These are phyloP conservation scores for Ovis canadensis DNA, from an alignment of 2,113 vertebrate genomes.

Conservation along the genomic window DNA sequence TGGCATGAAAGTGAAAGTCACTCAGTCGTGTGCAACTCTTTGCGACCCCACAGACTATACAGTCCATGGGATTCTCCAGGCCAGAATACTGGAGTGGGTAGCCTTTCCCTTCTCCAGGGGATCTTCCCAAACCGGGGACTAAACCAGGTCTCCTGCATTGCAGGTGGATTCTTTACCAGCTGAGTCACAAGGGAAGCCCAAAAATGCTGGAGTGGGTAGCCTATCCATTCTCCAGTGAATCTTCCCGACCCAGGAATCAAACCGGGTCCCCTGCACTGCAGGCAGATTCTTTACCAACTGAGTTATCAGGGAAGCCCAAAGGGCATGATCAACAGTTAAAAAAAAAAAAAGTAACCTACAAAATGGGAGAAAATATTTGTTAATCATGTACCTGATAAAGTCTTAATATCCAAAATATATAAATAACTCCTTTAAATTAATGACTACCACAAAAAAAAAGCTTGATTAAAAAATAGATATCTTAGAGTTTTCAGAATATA, in stretches of 20 bases:
- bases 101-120: not conserved
- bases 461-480: not conserved
- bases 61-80: not conserved
- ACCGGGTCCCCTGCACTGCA: not conserved
- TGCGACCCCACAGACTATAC: not conserved
- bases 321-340: not conserved
- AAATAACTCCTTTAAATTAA: not conserved
- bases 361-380: not conserved
- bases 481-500: not conserved
- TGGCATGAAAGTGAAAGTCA: not conserved
- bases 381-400: not conserved
- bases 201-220: not conserved
- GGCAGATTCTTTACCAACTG: not conserved
- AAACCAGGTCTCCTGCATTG: not conserved
- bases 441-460: not conserved
- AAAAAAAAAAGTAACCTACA: not conserved
- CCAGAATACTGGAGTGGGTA: not conserved
- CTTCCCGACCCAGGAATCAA: rapidly evolving
- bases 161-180: not conserved
- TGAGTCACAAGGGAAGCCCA: not conserved
- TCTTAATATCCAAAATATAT: not conserved
- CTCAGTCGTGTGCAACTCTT: not conserved
- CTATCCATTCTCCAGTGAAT: not conserved
- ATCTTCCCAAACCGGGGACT: not conserved
- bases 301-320: not conserved